These are phyloP conservation scores for Zaprionus africanus DNA, from an alignment of 1,140 invertebrate species.

Conservation along the genomic window DNA sequence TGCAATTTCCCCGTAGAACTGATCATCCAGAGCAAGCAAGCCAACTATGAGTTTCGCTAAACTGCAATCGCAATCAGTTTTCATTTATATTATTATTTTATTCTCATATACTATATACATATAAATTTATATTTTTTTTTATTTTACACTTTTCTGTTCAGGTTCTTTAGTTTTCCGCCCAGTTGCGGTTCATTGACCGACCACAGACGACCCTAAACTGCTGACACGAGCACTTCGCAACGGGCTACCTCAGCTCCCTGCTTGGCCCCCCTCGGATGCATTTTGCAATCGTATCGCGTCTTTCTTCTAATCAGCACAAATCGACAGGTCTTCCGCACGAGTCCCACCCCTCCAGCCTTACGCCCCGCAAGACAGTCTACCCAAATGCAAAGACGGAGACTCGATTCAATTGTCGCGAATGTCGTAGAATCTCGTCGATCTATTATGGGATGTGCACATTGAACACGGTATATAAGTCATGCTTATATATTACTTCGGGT, in stretches of 20 bases:
- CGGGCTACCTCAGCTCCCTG: constrained; percentile 14
- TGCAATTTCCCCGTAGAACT: constrained; percentile 18
- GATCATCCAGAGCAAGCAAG: constrained; percentile 27
- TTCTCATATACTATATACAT: constrained; percentile 32
- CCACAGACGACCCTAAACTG: constrained; percentile 70
- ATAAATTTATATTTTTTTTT: constrained; percentile 33
- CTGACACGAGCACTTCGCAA: constrained; percentile 68
- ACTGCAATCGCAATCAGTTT: constrained; percentile 61
- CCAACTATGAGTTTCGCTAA: constrained; percentile 42
- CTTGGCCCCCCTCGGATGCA: constrained; percentile 16
- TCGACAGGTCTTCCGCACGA: constrained; percentile 32
- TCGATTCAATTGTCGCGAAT: neutral
- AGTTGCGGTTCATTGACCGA: constrained; percentile 66
- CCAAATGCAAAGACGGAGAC: constrained; percentile 15
- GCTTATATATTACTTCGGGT: constrained; percentile 18
- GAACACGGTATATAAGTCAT: constrained; percentile 4
- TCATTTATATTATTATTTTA: constrained; percentile 33
- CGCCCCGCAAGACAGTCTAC: constrained; percentile 4
- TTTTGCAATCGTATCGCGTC: constrained; percentile 66
- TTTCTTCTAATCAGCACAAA: constrained; percentile 71
- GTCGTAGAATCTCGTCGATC: neutral
- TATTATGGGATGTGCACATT: neutral
- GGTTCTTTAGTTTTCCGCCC: constrained; percentile 56
- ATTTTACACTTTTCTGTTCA: constrained; percentile 18
- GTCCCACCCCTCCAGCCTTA: neutral